These are phyloP conservation scores for Castor canadensis DNA, from an alignment of 2,113 vertebrate species.

Conservation along the genomic window DNA sequence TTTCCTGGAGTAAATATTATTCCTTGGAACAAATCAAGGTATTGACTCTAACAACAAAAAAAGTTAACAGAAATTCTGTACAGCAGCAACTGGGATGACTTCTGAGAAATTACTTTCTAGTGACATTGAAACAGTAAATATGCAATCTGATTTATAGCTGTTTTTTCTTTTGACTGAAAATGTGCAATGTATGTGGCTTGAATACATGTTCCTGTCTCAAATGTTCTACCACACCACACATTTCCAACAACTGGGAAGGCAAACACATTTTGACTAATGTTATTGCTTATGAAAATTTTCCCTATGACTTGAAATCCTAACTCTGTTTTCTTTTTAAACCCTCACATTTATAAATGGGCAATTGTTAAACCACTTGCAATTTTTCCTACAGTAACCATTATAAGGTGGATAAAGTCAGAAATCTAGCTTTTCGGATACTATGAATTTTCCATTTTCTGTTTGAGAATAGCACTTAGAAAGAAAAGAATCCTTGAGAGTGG, in stretches of 20 bases:
- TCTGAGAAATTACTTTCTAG: slow-evolving; percentile 78
- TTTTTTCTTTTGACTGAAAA: slow-evolving; percentile 74
- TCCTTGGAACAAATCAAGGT: slow-evolving; percentile 58
- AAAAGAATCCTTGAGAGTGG: slow-evolving; percentile 62
- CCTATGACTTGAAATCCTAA: slow-evolving; percentile 40
- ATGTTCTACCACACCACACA: slow-evolving; percentile 68
- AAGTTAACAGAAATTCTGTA: slow-evolving; percentile 50
- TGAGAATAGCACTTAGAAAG: slow-evolving; percentile 53
- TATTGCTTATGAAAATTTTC: slow-evolving; percentile 67
- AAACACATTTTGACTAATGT: slow-evolving; percentile 69
- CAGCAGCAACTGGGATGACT: slow-evolving; percentile 51
- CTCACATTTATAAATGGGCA: slow-evolving; percentile 64
- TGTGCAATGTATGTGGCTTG: slow-evolving; percentile 68
- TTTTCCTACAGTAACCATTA: slow-evolving; percentile 56
- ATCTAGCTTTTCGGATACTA: slow-evolving; percentile 53
- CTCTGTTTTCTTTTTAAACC: slow-evolving; percentile 49
- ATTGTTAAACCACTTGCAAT: slow-evolving; percentile 47
- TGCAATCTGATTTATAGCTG: slow-evolving; percentile 75
- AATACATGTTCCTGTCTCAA: slow-evolving; percentile 74
- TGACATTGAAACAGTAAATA: slow-evolving; percentile 68
- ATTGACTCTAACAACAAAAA: slow-evolving; percentile 64
- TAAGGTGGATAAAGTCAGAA: slow-evolving; percentile 54
- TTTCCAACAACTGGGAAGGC: slow-evolving; percentile 72
- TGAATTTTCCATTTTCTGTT: slow-evolving; percentile 69
- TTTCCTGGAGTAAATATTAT: slow-evolving; percentile 74